Evolutionary conservation across 1,140 invertebrate genomes (phyloP), one percentile per base, ranked within the genome.

Genomic region (Lycorma delicatula): DNA sequence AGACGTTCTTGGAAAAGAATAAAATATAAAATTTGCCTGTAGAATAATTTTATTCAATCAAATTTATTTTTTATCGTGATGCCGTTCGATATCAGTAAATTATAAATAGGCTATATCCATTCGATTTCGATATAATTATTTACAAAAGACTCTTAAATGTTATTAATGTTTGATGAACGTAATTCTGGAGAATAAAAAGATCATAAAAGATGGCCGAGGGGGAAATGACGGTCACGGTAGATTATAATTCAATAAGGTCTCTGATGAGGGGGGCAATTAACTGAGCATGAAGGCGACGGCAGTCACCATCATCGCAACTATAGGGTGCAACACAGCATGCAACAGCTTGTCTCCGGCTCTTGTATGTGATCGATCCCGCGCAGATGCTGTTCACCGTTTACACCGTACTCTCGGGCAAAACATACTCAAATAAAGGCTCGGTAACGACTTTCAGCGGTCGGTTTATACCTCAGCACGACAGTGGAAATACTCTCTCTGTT

Each of bases 371-470:
- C 41, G 41, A 44, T 44, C 41, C 41, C 16, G 23, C 18, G 23
- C 41, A 44, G 16, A 20, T 44, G 41, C 41, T 22, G 41, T 44
- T 44, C 41, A 16, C 16, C 41, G 41, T 44, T 44, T 44, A 44
- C 41, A 44, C 41, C 41, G n/a, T 44, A 22, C 41, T 44, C 41
- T 9, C 41, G 20, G 38, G 41, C 41, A 44, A 44, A 44, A 44
- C 41, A 44, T 44, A 44, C 16, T 22, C 41, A 44, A 44, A 44
- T 44, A 44, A 44, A 44, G 41, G 41, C 41, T 16, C 41, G 16
- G 16, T 44, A 44, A 44, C 41, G 41, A 44, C 41, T 16, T 18
- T 44, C 23, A 22, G 41, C 16, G 41, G 41, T 44, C 23, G 41
- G 41, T 44, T 22, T 44, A 11, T 3, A 20, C 6, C 41, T 18